Evolutionary conservation across 92 coral and sea anemone species (phyloP), one percentile per base, ranked within the genome.

Genomic region (Porites evermanni): DNA sequence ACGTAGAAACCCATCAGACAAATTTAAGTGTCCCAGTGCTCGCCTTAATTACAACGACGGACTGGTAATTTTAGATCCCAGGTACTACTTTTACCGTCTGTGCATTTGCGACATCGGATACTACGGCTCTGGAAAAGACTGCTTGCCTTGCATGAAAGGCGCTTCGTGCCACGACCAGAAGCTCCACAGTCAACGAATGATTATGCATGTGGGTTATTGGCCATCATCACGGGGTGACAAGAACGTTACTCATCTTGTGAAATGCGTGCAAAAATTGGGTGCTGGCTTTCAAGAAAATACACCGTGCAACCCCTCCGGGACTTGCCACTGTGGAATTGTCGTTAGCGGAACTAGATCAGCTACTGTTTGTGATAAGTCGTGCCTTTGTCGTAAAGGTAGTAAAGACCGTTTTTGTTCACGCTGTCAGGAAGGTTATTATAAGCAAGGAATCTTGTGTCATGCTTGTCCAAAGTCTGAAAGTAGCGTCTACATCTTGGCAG

Each of bases 51-150:
- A 75, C 84, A 87, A 79, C 75, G 77, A 88, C 47, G 94, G 94
- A 16, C 78, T 66, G 47, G 93, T 93, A 24, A 73, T 78, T 56
- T 84, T 93, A 58, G 96, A 93, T 38, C 96, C 94, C 12, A 56
- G 70, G 20, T 91, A 85, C 81, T 88, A 93, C 67, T 47, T 67
- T 63, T 93, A 86, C 78, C 83, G 74, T 64, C 86, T 88, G 51
- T 93, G 96, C 69, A 56, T 91, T 75, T 93, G 96, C 56, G 87
- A 91, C 24, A 70, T 72, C 11, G 96, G 91, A 54, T 93, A 74
- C 77, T 93, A 91, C 86, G 96, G 96, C 12, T 68, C 51, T 59
- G 71, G 88, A 1, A 78, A 82, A 16, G 64, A 50, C n/a, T 93
- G 96, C 70, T 67, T 81, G 1, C 72, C 67, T 67, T 93, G 96